Evolutionary conservation across 2,797 vertebrate species (phyloP).

Genomic region (Lagorchestes hirsutus): DNA sequence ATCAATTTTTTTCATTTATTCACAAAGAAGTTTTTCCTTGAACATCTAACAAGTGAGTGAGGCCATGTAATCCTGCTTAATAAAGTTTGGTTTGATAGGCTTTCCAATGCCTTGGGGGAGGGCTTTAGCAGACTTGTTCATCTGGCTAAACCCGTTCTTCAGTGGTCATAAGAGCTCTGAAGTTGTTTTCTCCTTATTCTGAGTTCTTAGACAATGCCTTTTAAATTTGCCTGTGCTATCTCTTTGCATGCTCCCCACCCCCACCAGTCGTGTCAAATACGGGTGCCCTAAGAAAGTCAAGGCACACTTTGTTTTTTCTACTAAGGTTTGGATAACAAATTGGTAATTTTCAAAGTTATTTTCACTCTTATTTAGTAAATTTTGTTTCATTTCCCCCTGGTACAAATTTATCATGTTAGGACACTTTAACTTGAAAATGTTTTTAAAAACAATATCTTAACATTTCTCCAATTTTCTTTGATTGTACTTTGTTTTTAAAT

Average conservation of each 20-base stretch:
- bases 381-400: conserved; percentile 29
- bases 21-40: conserved; percentile 79
- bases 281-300: conserved; percentile 80
- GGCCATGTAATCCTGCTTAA: conserved; percentile 86
- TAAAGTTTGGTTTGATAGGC: conserved; percentile 90
- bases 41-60: conserved; percentile 83
- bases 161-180: conserved; percentile 88
- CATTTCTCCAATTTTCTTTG: neutral
- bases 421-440: conserved; percentile 23
- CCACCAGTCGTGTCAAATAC: conserved; percentile 85
- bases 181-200: conserved; percentile 88
- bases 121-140: conserved; percentile 86
- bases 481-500: too few species aligned
- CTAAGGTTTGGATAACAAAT: conserved; percentile 24
- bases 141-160: conserved; percentile 90
- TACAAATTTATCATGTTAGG: neutral
- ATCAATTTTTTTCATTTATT: conserved; percentile 62
- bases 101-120: conserved; percentile 85
- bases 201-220: conserved; percentile 89
- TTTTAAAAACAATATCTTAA: conserved; percentile 21
- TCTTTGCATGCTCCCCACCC: conserved; percentile 77
- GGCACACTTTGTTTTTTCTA: neutral
- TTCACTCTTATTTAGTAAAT: conserved; percentile 30
- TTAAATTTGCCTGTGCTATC: conserved; percentile 85
- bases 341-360: conserved; percentile 48